Evolutionary conservation across 2,113 vertebrate genomes (phyloP).

Genomic region (Mormyrus lacerda): DNA sequence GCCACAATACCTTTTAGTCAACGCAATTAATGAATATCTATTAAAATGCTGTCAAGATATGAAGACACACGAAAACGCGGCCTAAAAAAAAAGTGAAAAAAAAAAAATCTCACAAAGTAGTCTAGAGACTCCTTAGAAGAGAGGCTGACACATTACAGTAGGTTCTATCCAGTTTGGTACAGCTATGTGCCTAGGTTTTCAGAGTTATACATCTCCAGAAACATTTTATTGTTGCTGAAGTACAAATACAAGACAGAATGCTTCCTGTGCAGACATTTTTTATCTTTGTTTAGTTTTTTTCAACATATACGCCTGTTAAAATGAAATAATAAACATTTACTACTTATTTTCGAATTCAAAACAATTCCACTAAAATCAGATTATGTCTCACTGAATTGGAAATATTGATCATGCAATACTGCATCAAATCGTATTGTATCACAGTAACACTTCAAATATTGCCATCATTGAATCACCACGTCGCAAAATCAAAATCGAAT

Average conservation of each 20-base stretch:
- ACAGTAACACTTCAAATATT: background rate
- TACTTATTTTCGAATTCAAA: background rate
- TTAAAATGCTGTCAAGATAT: background rate
- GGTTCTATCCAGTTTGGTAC: background rate
- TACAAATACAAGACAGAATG: background rate
- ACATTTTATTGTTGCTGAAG: background rate
- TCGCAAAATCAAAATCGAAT: background rate
- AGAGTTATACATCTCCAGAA: background rate
- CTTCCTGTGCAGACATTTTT: background rate
- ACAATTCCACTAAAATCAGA: background rate
- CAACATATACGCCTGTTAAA: background rate
- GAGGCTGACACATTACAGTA: background rate
- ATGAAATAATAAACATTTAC: background rate
- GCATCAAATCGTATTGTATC: background rate
- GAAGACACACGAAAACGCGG: background rate
- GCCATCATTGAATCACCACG: background rate
- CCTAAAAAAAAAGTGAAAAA: background rate
- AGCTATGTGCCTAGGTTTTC: background rate
- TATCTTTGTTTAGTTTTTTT: background rate
- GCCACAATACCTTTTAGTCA: background rate
- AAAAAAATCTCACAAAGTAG: background rate
- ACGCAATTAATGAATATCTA: background rate
- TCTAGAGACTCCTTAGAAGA: background rate
- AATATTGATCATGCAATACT: background rate
- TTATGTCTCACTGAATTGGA: background rate